Base-by-base conservation (phyloP, 2,797 vertebrate genomes). In the Limnodromus scolopaceus region DNA sequence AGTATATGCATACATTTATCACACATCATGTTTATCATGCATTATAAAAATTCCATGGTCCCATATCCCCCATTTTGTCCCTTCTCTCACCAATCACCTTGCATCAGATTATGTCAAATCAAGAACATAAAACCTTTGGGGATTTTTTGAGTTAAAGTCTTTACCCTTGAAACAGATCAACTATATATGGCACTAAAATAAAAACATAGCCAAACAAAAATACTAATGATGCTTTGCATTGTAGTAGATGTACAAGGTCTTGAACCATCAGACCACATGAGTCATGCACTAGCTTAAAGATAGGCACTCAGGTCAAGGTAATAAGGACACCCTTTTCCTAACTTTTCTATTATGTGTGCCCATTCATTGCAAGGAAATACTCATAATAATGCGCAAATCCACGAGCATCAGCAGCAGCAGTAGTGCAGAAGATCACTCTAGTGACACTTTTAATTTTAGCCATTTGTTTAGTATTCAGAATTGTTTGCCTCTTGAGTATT, bases 391-490 rank as follows among this genome's bases (percentile, higher is more conserved):
- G 13, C 22, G 55, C 10, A 61, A 90, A 46, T 6, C 14, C 11
- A 24, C 34, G 7, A 77, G 10, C 30, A 58, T 16, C 65, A 95
- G 2, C 27, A 78, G 4, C 38, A 91, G 15, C 34, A 85, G 36
- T 20, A 48, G 10, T 32, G 27, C 11, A 78, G 77, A 87, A 72
- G 75, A 81, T 84, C 68, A 74, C 8, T 87, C 14, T 28, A 86
- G 16, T 66, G 61, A 91, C 38, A 88, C 4, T 90, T 95, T 63
- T 36, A 53, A 58, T 45, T 92, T 68, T 93, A 78, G 16, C 11
- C 19, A 22, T 24, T 90, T 88, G 65, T 61, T 83, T 92, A 63
- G 43, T 74, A 84, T 85, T 93, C 81, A 92, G 69, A 92, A 70
- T 64, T 63, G 38, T 78, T 79, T 64, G 10, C 13, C 54, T 83